Conservation (phyloP, 2,888 invertebrate genomes). For the Sabatieria punctata region DNA sequence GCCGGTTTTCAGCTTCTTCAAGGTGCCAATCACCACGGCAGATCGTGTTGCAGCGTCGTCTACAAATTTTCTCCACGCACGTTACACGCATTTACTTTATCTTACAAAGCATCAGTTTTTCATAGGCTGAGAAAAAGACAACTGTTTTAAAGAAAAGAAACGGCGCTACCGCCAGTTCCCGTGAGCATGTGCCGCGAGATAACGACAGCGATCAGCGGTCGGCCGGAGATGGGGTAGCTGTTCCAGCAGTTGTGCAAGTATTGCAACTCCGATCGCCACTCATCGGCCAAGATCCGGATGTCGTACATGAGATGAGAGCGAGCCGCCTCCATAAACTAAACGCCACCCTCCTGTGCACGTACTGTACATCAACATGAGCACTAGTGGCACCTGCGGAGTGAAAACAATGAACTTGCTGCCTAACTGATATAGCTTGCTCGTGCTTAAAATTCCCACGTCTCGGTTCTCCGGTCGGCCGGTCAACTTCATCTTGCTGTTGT, state of each 20-base stretch:
- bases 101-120: too few species aligned
- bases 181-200: slow-evolving; percentile 51
- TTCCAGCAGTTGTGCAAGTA: slow-evolving; percentile 97
- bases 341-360: slow-evolving; percentile 12
- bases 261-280: slow-evolving; percentile 87
- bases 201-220: slow-evolving; percentile 71
- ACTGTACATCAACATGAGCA: slow-evolving; percentile 10
- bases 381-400: slow-evolving; percentile 70
- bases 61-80: too few species aligned
- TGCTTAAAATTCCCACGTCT: slow-evolving; percentile 90
- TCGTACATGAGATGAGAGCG: slow-evolving; percentile 97
- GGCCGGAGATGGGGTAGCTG: slow-evolving; percentile 85
- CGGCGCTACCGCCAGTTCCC: too few species aligned
- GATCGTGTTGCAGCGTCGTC: not conserved
- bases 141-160: too few species aligned
- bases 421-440: slow-evolving; percentile 87
- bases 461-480: slow-evolving; percentile 76
- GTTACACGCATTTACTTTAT: too few species aligned
- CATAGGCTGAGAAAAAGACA: too few species aligned
- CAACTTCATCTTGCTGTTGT: slow-evolving; percentile 75
- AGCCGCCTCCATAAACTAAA: slow-evolving; percentile 86
- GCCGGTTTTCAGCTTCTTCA: slow-evolving; percentile 92
- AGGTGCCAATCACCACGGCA: slow-evolving; percentile 65
- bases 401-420: slow-evolving; percentile 93
- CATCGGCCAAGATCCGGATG: slow-evolving; percentile 91